Base-by-base conservation (phyloP, 2,888 invertebrate species). In the Pemphredon lugubris region DNA sequence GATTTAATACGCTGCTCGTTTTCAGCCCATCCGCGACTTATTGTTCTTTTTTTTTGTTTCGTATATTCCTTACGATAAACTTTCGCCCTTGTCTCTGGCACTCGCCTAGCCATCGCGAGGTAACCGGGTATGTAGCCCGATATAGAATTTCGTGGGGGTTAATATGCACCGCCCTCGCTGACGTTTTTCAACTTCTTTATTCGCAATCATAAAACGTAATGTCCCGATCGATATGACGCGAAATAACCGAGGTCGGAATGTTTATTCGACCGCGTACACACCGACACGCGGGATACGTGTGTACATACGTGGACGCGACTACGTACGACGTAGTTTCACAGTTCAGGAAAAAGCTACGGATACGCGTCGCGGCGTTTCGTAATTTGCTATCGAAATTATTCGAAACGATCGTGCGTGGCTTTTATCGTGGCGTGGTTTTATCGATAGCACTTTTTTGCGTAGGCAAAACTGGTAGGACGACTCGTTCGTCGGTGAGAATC, bases 201-300 rank as follows among this genome's bases (percentile, higher is more conserved):
- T 59, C 64, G 34, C 23, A 58, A 58, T 42, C 18, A 16, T 64
- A 26, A 58, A 44, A 57, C 40, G 32, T 64, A 58, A 64, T 58
- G 58, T 59, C 48, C 48, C 48, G 48, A 64, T 64, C 58, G 34
- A 13, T 14, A 5, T 64, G 58, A 64, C 59, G 58, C 51, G 44
- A 30, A 34, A 26, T 50, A 50, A 32, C 42, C 58, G 58, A 64
- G 64, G 64, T 64, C 58, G 26, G 26, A 58, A 18, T 18, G 42
- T 48, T 48, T 40, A 50, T 58, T 64, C 14, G 20, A 6, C 30
- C 50, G 16, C 57, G 16, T 13, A 50, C 3, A 3, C 26, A n/a
- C 32, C n/a, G 37, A 37, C 7, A 26, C 3, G 4, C 26, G 7
- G 26, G 3, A 7, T 34, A 34, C 11, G 34, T 34, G 34, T 34